phyloP scores from a whole-genome alignment of 2,888 invertebrate species.

The Rotaria socialis region DNA sequence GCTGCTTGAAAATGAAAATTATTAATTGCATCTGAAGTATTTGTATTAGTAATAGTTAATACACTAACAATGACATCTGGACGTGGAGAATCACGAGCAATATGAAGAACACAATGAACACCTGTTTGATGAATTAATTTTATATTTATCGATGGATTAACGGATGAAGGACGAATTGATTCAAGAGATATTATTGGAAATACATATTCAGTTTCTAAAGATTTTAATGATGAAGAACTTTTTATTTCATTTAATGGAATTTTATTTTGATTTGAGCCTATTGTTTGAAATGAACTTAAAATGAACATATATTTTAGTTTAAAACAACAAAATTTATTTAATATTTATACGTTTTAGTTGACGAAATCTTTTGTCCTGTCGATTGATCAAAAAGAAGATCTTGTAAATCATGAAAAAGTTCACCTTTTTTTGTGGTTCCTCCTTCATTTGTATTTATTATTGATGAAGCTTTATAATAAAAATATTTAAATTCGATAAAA shows the following conservation, averaged over 20 bases:
- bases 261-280: neutral
- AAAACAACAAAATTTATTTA: no score
- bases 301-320: neutral
- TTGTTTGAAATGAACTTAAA: neutral
- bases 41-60: conserved; percentile 76
- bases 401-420: neutral
- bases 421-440: neutral
- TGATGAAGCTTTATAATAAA: no score
- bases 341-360: neutral
- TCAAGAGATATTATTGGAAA: conserved; percentile 37
- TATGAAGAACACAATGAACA: conserved; percentile 74
- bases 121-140: conserved; percentile 73
- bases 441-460: neutral
- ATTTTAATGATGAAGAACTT: conserved; percentile 18
- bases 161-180: conserved; percentile 49
- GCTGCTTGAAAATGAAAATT: conserved; percentile 82
- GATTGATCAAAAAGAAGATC: neutral
- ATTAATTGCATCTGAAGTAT: conserved; percentile 66
- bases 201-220: neutral
- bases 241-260: conserved; percentile 43
- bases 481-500: no score
- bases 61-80: conserved; percentile 77
- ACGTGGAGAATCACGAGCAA: conserved; percentile 75
- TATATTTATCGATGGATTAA: conserved; percentile 52
- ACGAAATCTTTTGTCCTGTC: neutral